Evolutionary conservation across 2,113 vertebrate genomes (phyloP).

Genomic region (Opisthocomus hoazin): DNA sequence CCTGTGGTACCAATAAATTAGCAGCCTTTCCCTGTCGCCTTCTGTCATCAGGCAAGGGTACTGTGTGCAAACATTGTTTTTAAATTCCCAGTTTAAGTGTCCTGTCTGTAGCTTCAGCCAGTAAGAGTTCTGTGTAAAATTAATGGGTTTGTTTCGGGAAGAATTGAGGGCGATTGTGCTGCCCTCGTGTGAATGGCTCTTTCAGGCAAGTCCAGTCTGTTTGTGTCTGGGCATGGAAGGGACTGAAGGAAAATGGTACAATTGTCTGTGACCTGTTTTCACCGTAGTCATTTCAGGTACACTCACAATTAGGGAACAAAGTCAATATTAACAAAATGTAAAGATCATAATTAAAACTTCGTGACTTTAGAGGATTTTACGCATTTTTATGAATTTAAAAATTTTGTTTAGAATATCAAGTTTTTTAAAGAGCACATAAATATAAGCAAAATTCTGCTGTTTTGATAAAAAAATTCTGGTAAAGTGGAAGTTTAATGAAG

Average conservation of each 20-base stretch:
- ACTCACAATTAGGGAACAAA: not conserved
- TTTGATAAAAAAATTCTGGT: not conserved
- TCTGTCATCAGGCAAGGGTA: not conserved
- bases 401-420: not conserved
- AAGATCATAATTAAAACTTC: not conserved
- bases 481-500: not conserved
- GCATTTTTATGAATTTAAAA: not conserved
- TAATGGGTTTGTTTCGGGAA: not conserved
- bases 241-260: not conserved
- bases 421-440: not conserved
- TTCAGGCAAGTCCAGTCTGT: not conserved
- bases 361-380: not conserved
- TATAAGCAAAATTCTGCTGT: not conserved
- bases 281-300: accelerated
- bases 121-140: not conserved
- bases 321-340: not conserved
- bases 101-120: not conserved
- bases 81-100: not conserved
- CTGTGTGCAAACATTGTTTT: not conserved
- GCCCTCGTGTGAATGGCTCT: not conserved
- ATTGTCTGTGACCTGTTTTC: not conserved
- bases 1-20: not conserved
- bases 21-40: not conserved
- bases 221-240: not conserved
- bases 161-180: not conserved